Percentiles rank a stretch among this genome's conserved stretches.
These are phyloP conservation scores for Parotia lawesii DNA, from an alignment of 2,113 vertebrate species.

Conservation along the genomic window DNA sequence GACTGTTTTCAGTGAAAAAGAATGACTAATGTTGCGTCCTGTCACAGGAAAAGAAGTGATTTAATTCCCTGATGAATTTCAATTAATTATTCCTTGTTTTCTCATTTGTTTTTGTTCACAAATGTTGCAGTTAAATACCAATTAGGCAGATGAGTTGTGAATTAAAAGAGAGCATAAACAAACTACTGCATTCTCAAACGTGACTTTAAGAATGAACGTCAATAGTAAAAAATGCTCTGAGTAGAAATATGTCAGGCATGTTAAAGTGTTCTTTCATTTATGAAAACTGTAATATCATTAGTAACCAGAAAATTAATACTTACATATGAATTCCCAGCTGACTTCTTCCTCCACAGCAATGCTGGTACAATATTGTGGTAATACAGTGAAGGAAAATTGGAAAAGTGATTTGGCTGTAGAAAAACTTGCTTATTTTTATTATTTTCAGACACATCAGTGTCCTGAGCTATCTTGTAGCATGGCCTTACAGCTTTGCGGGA, in stretches of 20 bases:
- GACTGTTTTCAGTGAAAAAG: conserved; percentile 1
- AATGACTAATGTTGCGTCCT: background rate
- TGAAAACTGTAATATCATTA: background rate
- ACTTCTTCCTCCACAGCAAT: background rate
- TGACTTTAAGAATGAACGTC: background rate
- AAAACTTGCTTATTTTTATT: background rate
- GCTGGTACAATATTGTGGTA: background rate
- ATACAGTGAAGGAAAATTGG: background rate
- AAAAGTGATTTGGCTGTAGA: background rate
- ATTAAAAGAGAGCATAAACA: background rate
- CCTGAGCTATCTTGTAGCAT: background rate
- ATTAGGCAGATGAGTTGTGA: background rate
- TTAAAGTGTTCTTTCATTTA: background rate
- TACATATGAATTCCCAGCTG: background rate
- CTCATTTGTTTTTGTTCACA: background rate
- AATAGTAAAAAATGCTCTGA: background rate
- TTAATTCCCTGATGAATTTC: background rate
- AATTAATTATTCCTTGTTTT: background rate
- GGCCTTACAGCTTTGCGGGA: background rate
- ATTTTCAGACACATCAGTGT: background rate
- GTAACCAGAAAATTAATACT: background rate
- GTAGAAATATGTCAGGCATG: background rate
- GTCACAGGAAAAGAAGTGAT: background rate
- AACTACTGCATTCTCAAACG: background rate
- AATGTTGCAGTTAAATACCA: background rate